Percentiles rank a stretch among this genome's conserved stretches.
These are phyloP conservation scores for Tiaroga cobitis DNA, from an alignment of 2,797 vertebrate species.

Conservation along the genomic window DNA sequence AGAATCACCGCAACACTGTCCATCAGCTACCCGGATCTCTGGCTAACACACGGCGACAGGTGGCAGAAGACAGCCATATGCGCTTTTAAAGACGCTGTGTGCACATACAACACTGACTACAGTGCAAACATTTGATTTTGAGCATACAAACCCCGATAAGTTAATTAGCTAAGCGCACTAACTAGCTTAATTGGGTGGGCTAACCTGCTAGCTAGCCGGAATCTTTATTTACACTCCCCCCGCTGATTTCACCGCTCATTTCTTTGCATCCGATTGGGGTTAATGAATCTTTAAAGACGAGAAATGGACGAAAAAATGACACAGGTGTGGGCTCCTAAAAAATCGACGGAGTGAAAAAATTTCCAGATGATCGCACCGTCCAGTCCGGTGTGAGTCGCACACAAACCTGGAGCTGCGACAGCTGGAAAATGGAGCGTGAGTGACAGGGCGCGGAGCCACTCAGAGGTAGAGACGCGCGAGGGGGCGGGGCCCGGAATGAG, in stretches of 20 bases:
- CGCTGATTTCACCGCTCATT: conserved; percentile 26
- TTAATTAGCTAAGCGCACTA: conserved; percentile 57
- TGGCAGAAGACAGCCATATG: conserved; percentile 46
- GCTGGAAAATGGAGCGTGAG: conserved; percentile 61
- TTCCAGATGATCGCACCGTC: conserved; percentile 70
- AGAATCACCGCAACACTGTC: conserved; percentile 67
- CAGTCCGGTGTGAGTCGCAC: conserved; percentile 67
- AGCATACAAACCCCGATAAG: conserved; percentile 47
- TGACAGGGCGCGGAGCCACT: conserved; percentile 67
- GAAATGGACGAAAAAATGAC: background rate
- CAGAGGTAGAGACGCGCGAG: background rate
- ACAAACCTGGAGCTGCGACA: conserved; percentile 66
- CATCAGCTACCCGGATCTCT: conserved; percentile 63
- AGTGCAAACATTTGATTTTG: conserved; percentile 41
- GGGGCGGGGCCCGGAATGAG: conserved; percentile 25
- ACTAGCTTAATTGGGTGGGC: conserved; percentile 52
- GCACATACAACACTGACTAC: conserved; percentile 11
- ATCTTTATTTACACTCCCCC: conserved; percentile 33
- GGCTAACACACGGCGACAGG: conserved; percentile 44
- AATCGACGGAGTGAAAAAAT: conserved; percentile 58
- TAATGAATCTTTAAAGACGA: background rate
- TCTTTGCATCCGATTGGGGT: conserved; percentile 19
- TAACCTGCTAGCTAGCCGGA: conserved; percentile 55
- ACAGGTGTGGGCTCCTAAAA: conserved; percentile 8
- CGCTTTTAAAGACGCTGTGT: conserved; percentile 18